Percentiles rank a stretch among this genome's conserved stretches.
phyloP scores from a whole-genome alignment of 2,113 vertebrate species.

The Rhinoptilus africanus region DNA sequence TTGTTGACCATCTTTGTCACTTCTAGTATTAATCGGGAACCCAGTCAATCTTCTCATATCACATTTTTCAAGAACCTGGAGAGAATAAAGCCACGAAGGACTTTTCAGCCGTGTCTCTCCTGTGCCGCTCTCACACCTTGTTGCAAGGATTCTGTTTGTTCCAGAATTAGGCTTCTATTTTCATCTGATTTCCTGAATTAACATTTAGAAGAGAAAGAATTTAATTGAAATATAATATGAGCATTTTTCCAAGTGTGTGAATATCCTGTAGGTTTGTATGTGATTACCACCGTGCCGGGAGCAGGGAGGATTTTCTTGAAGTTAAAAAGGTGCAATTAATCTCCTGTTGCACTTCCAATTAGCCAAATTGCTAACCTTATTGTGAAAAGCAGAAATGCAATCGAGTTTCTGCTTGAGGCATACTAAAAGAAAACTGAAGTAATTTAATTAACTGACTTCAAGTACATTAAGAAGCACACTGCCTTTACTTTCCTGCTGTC shows the following conservation, averaged over 20 bases:
- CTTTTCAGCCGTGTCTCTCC: background rate
- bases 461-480: conserved; percentile 56
- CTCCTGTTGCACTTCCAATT: conserved; percentile 76
- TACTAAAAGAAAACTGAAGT: conserved; percentile 51
- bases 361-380: conserved; percentile 76
- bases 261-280: background rate
- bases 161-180: background rate
- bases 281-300: conserved; percentile 34
- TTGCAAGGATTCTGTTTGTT: background rate
- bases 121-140: background rate
- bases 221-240: conserved; percentile 38
- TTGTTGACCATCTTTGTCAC: background rate
- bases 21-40: background rate
- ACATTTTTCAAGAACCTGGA: background rate
- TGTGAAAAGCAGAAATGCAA: conserved; percentile 74
- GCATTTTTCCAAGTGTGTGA: conserved; percentile 15
- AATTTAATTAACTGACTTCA: conserved; percentile 76
- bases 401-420: conserved; percentile 71
- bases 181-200: conserved; percentile 15
- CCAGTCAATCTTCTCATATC: background rate
- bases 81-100: background rate
- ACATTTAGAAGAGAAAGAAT: conserved; percentile 19
- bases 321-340: conserved; percentile 76
- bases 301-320: conserved; percentile 61
- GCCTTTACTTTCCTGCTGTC: conserved; percentile 34